Evolutionary conservation across 2,113 vertebrate species (phyloP), one percentile per base, ranked within the genome.

Genomic region (Cygnus buccinator): DNA sequence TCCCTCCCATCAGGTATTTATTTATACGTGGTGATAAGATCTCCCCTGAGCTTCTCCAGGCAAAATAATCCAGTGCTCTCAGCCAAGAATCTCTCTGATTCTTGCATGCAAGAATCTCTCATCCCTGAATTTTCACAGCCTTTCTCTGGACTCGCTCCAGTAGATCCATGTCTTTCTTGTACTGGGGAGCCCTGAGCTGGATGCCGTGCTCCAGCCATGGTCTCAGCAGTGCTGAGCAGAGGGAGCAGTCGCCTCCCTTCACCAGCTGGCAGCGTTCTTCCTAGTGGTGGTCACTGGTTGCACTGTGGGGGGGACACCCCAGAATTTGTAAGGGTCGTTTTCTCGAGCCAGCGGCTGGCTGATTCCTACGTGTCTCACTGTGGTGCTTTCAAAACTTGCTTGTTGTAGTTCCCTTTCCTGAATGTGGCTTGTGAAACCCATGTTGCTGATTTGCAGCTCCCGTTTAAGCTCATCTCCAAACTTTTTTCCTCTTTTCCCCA

Each of bases 181-280:
- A 7, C 33, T 84, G 23, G 21, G 50, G 59, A 80, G 37, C 52
- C 55, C 43, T 29, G 62, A 67, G 21, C 41, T 54, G 70, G 19
- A 11, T 0, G 0, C 3, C 2, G 10, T 39, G 9, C 26, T 72
- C 22, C 37, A 39, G 79, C 3, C 23, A 54, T 28, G 29, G 44
- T 75, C 59, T 46, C 54, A 28, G 10, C 76, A 26, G n/a, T 31
- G 62, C 57, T 44, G 63, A 86, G 21, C 15, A n/a, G 37, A 83
- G 22, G 6, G 6, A 68, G 2, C 39, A n/a, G 9, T 74, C 18
- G 2, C 68, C 35, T 67, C 43, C 48, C 43, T 58, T 63, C 17
- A 50, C 50, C 22, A 73, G 17, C 83, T 85, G 78, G 21, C 31
- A 79, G 6, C 2, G 0, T 80, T 71, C 57, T 71, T 91, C 29